phyloP scores from a whole-genome alignment of 2,888 invertebrate genomes.

The Furcula furcula region DNA sequence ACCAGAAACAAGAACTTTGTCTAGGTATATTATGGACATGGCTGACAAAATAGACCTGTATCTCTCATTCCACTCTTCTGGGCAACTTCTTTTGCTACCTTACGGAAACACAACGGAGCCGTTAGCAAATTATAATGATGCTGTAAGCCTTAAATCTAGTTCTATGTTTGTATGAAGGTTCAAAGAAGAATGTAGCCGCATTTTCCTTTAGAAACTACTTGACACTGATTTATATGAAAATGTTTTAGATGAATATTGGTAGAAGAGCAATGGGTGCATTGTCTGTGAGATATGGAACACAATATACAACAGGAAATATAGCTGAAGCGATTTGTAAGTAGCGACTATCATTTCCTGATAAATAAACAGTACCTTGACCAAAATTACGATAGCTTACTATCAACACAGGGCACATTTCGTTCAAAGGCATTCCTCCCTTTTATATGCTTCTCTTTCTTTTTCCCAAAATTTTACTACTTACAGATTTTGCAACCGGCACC shows the following conservation, averaged over 20 bases:
- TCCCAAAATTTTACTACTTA: constrained; percentile 11
- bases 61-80: constrained; percentile 88
- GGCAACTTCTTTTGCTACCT: constrained; percentile 86
- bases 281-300: constrained; percentile 67
- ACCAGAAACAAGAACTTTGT: constrained; percentile 80
- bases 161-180: not conserved
- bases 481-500: constrained; percentile 85
- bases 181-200: not conserved
- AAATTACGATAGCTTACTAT: too few species aligned
- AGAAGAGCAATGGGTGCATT: constrained; percentile 75
- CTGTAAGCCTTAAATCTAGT: constrained; percentile 66
- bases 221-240: not conserved
- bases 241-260: constrained; percentile 63
- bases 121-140: constrained; percentile 81
- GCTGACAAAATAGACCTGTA: constrained; percentile 81
- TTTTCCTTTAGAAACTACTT: not conserved
- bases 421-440: too few species aligned
- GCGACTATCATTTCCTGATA: too few species aligned
- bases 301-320: constrained; percentile 77
- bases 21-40: constrained; percentile 76
- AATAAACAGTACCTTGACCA: too few species aligned
- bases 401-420: too few species aligned
- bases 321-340: constrained; percentile 80
- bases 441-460: too few species aligned
- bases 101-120: constrained; percentile 84